Evolutionary conservation across 37 sponge, comb jelly and placozoan species (phyloP).

Genomic region (Aphrocallistes beatrix): DNA sequence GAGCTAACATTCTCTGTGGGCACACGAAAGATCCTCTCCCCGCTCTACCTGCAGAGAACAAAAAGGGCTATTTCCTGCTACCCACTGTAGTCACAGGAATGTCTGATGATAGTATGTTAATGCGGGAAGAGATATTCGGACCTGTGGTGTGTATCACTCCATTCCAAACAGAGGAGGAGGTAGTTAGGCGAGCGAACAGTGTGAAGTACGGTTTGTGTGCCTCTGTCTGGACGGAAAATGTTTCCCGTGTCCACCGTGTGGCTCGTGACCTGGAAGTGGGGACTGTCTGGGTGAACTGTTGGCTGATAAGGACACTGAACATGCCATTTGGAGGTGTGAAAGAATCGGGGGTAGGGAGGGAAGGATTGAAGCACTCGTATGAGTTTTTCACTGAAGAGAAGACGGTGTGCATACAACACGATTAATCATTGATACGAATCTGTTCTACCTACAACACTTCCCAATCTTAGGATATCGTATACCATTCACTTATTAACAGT

Average conservation of each 20-base stretch:
- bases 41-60: slow-evolving; percentile 48
- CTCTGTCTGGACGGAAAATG: slow-evolving; percentile 65
- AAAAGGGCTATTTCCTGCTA: slow-evolving; percentile 68
- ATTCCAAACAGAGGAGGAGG: slow-evolving; percentile 73
- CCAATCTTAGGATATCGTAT: not conserved
- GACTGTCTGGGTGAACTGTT: slow-evolving; percentile 87
- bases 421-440: not conserved
- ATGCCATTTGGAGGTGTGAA: slow-evolving; percentile 86
- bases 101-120: slow-evolving; percentile 54
- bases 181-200: slow-evolving; percentile 54
- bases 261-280: slow-evolving; percentile 64
- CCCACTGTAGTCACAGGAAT: slow-evolving; percentile 75
- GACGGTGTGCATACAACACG: slow-evolving; percentile 72
- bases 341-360: slow-evolving; percentile 71
- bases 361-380: slow-evolving; percentile 59
- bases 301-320: slow-evolving; percentile 69
- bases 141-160: slow-evolving; percentile 74
- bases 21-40: slow-evolving; percentile 46
- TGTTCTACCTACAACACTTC: not conserved
- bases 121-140: slow-evolving; percentile 83
- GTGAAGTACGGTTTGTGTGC: slow-evolving; percentile 72
- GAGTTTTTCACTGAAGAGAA: slow-evolving; percentile 76
- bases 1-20: slow-evolving; percentile 64
- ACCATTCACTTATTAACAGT: too few relatives aligned
- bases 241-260: slow-evolving; percentile 55